Percentiles rank a stretch among this genome's conserved stretches.
Conservation (phyloP, 2,797 vertebrate genomes). For the Mormyrops attenuatus region DNA sequence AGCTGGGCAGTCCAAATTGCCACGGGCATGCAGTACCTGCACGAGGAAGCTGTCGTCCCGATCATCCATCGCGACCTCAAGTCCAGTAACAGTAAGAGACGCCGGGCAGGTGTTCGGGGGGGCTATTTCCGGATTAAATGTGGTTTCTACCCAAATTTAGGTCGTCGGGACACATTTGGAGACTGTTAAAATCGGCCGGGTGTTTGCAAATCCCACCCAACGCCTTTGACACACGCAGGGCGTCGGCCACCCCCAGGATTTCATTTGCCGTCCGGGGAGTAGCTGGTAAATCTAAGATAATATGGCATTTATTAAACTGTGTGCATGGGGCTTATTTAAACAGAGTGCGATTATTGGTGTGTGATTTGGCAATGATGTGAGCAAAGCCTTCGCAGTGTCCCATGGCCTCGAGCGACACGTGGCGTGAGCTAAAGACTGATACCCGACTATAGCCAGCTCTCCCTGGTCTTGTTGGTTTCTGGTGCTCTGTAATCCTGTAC, state of each 20-base stretch:
- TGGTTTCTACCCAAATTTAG: not conserved
- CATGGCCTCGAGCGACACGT: not conserved
- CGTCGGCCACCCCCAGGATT: not conserved
- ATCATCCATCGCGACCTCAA: slow-evolving; percentile 93
- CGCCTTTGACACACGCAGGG: slow-evolving; percentile 3
- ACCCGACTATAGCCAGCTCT: not conserved
- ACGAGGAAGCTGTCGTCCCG: slow-evolving; percentile 83
- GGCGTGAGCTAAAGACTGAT: not conserved
- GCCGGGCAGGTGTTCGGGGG: not conserved
- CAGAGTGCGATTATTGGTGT: not conserved
- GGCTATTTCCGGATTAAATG: not conserved
- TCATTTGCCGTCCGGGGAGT: not conserved
- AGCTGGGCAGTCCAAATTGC: slow-evolving; percentile 96
- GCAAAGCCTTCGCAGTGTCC: not conserved
- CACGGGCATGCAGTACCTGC: slow-evolving; percentile 88
- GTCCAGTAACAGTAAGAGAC: slow-evolving; percentile 82
- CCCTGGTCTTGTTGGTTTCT: not conserved
- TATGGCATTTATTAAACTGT: not conserved
- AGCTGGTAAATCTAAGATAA: not conserved
- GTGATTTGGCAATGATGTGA: not conserved
- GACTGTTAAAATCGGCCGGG: not conserved
- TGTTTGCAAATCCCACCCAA: not conserved
- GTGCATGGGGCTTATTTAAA: not conserved
- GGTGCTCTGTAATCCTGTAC: not conserved
- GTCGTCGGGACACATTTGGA: not conserved